Conservation (phyloP, 2,888 invertebrate species). For the Campoplex capitator region DNA sequence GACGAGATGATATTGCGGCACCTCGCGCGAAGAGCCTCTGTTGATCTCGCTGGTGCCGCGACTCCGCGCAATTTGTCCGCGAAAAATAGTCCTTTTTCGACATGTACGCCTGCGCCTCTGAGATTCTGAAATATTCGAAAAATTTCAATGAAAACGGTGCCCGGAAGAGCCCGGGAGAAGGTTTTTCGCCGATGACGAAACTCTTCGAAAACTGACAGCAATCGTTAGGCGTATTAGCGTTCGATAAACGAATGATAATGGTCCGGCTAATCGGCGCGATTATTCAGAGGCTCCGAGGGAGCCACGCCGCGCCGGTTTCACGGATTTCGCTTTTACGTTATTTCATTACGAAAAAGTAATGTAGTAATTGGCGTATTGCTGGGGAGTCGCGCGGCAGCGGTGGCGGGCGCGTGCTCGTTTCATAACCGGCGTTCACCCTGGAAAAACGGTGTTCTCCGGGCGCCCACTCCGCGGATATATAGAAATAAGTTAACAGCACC, state of each 20-base stretch:
- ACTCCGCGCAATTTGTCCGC: conserved; percentile 9
- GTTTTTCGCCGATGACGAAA: too few relatives aligned
- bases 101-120: not conserved
- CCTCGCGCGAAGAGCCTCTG: not conserved
- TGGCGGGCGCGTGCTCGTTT: conserved; percentile 57
- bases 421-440: conserved; percentile 62
- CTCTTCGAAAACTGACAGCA: too few relatives aligned
- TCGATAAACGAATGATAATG: conserved; percentile 1
- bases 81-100: conserved; percentile 12
- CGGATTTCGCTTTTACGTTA: conserved; percentile 52
- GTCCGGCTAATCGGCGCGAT: conserved; percentile 34
- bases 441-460: conserved; percentile 20
- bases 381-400: not conserved
- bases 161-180: too few relatives aligned
- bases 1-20: conserved; percentile 73
- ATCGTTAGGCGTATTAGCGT: too few relatives aligned
- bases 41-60: not conserved
- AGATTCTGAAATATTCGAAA: not conserved
- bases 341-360: conserved; percentile 64
- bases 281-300: conserved; percentile 28
- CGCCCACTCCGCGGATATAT: conserved; percentile 24
- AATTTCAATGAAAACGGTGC: not conserved
- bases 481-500: conserved; percentile 9
- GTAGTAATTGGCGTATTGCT: conserved; percentile 53
- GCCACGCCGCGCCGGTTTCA: conserved; percentile 7